Base-by-base conservation (phyloP, 2,113 vertebrate genomes). In the Mormyrus lacerda region DNA sequence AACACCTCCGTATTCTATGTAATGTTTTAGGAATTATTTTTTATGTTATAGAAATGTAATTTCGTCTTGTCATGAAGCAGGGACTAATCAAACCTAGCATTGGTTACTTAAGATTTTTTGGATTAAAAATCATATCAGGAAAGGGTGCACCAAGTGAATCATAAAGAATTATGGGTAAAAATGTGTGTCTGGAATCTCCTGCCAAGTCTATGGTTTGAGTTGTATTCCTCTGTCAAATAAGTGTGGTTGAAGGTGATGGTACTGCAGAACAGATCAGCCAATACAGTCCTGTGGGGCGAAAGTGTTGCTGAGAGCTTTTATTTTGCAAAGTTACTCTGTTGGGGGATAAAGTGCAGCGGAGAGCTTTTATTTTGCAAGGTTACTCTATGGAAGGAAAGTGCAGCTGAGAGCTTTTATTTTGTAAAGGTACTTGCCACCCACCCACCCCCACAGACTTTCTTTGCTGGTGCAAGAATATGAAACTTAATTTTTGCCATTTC, bases 101-200 rank as follows among this genome's bases (percentile, higher is more conserved):
- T 69, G 58, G 61, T 31, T 69, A 13, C n/a, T 69, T 31, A 31
- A 11, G 27, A 13, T 31, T 69, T 69, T 69, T 69, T 69, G n/a
- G 61, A 69, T 69, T 69, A 31, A 69, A 69, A 31, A 31, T 1
- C 61, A 27, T 27, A 65, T 27, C 8, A 65, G 10, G 11, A 31
- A 69, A 69, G 10, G 61, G n/a, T 69, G 61, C 10, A 27, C n/a
- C 27, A 4, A 69, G n/a, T 31, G 61, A 69, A 10, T 69, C 10
- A 31, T 27, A 27, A 65, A 69, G 11, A 31, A 69, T 69, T 31
- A 27, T 27, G 61, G 27, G 10, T 69, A 31, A 69, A 65, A 82
- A 82, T 82, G 39, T 19, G 39, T 44, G 93, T 92, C 94, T 94
- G 92, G 90, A 90, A 35, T 90, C 91, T 87, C 58, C 89, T 92